Conservation (phyloP, 1,140 invertebrate species). For the Macrobrachium rosenbergii region DNA sequence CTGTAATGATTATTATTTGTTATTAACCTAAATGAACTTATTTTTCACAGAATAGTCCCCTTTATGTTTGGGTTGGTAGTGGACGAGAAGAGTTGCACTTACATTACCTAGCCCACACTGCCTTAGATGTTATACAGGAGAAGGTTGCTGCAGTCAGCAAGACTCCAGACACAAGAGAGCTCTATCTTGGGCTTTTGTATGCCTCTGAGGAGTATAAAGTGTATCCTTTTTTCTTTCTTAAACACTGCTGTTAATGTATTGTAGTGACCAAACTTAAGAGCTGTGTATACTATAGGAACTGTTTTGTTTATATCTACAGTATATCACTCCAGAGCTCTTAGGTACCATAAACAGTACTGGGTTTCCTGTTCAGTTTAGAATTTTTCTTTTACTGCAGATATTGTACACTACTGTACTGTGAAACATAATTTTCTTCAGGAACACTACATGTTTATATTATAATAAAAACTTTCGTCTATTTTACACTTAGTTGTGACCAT, state of each 20-base stretch:
- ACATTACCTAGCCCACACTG: conserved; percentile 94
- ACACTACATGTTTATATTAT: too few relatives aligned
- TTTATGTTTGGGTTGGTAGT: conserved; percentile 85
- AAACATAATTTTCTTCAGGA: too few relatives aligned
- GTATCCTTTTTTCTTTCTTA: conserved; percentile 75
- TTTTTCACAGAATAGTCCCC: conserved; percentile 82
- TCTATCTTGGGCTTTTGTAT: conserved; percentile 92
- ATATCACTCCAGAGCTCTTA: too few relatives aligned
- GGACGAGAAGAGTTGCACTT: conserved; percentile 83
- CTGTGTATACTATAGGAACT: too few relatives aligned
- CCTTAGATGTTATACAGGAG: conserved; percentile 94
- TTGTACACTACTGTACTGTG: too few relatives aligned
- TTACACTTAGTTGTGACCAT: neutral
- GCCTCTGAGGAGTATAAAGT: conserved; percentile 98
- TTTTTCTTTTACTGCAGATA: too few relatives aligned
- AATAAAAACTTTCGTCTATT: too few relatives aligned
- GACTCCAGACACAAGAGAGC: conserved; percentile 78
- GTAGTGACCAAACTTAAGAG: too few relatives aligned
- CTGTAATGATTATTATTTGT: neutral
- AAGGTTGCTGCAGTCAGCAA: conserved; percentile 80
- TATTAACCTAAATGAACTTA: neutral
- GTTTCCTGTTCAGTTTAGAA: too few relatives aligned
- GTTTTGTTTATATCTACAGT: too few relatives aligned
- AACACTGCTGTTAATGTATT: neutral
- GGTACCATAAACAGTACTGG: too few relatives aligned